These are phyloP conservation scores for Melanogrammus aeglefinus DNA, from an alignment of 2,797 vertebrate species.

Conservation along the genomic window DNA sequence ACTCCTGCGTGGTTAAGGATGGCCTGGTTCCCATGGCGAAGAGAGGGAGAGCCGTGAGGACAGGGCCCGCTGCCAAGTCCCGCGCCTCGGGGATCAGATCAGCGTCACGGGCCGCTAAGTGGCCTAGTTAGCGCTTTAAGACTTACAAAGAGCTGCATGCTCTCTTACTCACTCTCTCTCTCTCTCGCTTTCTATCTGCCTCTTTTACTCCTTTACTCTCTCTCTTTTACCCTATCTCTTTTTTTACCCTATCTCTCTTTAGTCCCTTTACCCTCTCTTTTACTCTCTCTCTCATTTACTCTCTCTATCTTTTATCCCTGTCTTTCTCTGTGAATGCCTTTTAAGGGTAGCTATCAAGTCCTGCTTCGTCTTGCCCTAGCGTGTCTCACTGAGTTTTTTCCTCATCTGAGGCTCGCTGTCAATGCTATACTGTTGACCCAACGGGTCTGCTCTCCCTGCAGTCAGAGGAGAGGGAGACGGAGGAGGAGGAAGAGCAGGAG, in stretches of 20 bases:
- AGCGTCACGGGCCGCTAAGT: constrained; percentile 74
- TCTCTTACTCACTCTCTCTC: constrained; percentile 13
- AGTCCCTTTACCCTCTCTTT: constrained; percentile 18
- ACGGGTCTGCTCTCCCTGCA: neutral
- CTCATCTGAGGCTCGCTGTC: neutral
- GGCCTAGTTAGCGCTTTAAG: constrained; percentile 77
- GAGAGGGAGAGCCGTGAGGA: constrained; percentile 66
- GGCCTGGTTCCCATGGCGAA: constrained; percentile 75
- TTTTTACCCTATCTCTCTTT: constrained; percentile 17
- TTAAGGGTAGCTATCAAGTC: constrained; percentile 33
- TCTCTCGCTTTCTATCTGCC: neutral
- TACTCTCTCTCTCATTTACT: neutral
- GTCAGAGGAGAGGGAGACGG: neutral
- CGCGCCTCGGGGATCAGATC: constrained; percentile 72
- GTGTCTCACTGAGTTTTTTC: no score
- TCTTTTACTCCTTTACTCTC: constrained; percentile 49
- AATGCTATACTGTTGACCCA: neutral
- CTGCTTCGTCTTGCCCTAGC: neutral
- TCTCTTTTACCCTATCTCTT: constrained; percentile 10
- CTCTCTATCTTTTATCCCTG: constrained; percentile 24
- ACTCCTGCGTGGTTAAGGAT: constrained; percentile 74
- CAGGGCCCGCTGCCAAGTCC: constrained; percentile 71
- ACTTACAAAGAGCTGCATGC: constrained; percentile 72
- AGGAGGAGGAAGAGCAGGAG: neutral
- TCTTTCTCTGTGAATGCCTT: constrained; percentile 67